These are phyloP conservation scores for Butorides virescens DNA, from an alignment of 2,113 vertebrate species.

Conservation along the genomic window DNA sequence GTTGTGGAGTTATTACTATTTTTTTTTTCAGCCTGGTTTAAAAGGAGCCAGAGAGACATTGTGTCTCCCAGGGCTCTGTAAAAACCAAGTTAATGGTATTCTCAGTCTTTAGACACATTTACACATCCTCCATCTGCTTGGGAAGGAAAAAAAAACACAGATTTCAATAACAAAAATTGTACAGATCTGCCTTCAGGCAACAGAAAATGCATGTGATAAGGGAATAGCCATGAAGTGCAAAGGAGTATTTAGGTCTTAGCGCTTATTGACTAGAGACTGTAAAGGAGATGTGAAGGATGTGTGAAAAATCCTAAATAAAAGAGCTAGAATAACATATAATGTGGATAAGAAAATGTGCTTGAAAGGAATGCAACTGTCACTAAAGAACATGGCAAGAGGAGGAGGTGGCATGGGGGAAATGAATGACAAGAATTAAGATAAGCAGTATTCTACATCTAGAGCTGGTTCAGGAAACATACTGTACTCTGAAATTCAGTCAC, in stretches of 20 bases:
- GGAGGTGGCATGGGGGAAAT: not conserved
- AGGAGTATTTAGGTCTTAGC: conserved; percentile 61
- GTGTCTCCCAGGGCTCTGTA: conserved; percentile 38
- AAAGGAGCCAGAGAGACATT: conserved; percentile 36
- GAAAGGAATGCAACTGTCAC: conserved; percentile 45
- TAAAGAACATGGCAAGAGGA: not conserved
- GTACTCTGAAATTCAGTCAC: not conserved
- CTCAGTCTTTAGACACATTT: conserved; percentile 71
- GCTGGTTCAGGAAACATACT: not conserved
- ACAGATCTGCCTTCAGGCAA: conserved; percentile 68
- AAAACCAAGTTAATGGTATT: conserved; percentile 62
- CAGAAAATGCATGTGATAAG: conserved; percentile 65
- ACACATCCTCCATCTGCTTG: conserved; percentile 65
- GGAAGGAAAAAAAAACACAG: not conserved
- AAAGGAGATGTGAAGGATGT: conserved; percentile 69
- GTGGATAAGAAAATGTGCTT: conserved; percentile 57
- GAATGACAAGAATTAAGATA: conserved; percentile 29
- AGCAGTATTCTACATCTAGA: not conserved
- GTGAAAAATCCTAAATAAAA: conserved; percentile 72
- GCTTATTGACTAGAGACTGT: conserved; percentile 58
- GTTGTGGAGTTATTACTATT: conserved; percentile 27
- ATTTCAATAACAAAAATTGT: conserved; percentile 70
- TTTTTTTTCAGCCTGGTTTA: conserved; percentile 24
- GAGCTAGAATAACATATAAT: conserved; percentile 31
- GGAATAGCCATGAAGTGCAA: conserved; percentile 67